Evolutionary conservation across 2,113 vertebrate genomes (phyloP).

Genomic region (Triplophysa rosa): DNA sequence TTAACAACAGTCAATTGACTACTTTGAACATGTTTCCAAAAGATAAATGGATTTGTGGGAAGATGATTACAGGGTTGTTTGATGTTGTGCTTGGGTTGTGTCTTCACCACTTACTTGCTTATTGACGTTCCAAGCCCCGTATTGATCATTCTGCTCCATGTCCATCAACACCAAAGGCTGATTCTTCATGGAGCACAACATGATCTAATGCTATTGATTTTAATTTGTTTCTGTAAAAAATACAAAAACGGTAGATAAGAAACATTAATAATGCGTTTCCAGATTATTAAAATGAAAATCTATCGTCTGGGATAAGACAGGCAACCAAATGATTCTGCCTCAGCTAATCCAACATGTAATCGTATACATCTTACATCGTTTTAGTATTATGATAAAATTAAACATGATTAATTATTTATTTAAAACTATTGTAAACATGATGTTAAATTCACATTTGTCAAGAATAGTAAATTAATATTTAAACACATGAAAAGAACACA

Average conservation of each 20-base stretch:
- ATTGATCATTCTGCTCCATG: constrained; percentile 49
- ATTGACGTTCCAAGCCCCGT: constrained; percentile 32
- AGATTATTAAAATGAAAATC: neutral
- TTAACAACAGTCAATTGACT: neutral
- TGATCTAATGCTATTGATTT: neutral
- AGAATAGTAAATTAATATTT: no score
- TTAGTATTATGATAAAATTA: neutral
- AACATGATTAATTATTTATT: neutral
- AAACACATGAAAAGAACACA: no score
- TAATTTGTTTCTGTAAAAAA: neutral
- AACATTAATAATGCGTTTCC: neutral
- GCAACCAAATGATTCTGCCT: constrained; percentile 46
- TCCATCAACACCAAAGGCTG: constrained; percentile 6
- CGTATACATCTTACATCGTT: constrained; percentile 35
- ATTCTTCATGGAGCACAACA: neutral
- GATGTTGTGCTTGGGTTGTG: constrained; percentile 10
- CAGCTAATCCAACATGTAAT: constrained; percentile 54
- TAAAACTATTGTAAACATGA: neutral
- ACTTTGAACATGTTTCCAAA: constrained; percentile 8
- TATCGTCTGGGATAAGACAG: neutral
- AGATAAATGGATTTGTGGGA: constrained; percentile 23
- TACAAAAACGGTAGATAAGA: neutral
- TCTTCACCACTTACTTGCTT: constrained; percentile 22
- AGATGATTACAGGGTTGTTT: constrained; percentile 24
- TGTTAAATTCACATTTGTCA: no score